Evolutionary conservation across 1,140 invertebrate species (phyloP).

Genomic region (Tetragnatha versicolor): DNA sequence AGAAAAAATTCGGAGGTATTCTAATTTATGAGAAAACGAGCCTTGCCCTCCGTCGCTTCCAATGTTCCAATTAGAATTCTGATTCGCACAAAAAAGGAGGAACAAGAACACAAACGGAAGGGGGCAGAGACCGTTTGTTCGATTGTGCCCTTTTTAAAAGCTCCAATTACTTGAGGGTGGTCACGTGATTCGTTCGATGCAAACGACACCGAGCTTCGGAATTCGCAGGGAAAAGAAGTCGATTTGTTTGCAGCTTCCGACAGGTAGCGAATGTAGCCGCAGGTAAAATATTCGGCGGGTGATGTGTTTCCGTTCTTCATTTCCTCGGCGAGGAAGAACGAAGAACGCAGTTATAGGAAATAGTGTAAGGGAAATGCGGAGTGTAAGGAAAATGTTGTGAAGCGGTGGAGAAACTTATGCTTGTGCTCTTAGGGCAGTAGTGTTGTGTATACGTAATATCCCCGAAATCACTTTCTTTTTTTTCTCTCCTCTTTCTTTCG

Average conservation of each 20-base stretch:
- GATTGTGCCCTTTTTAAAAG: slow-evolving; percentile 22
- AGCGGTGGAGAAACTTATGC: no score
- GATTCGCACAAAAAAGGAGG: not conserved
- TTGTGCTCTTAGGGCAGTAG: no score
- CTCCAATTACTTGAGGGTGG: not conserved
- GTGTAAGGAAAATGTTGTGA: no score
- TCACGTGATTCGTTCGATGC: slow-evolving; percentile 45
- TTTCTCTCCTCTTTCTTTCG: no score
- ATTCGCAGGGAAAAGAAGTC: slow-evolving; percentile 11
- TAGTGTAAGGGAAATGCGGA: no score
- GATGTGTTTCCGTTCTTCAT: not conserved
- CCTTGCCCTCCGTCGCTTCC: not conserved
- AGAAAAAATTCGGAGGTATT: not conserved
- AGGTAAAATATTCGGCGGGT: slow-evolving; percentile 16
- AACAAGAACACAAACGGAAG: not conserved
- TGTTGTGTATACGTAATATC: no score
- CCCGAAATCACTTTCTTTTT: no score
- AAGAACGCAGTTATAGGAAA: no score
- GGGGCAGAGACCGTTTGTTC: slow-evolving; percentile 1
- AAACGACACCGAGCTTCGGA: slow-evolving; percentile 7
- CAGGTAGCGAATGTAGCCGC: slow-evolving; percentile 16
- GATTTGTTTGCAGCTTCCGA: slow-evolving; percentile 27
- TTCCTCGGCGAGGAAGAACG: no score
- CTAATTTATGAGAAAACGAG: slow-evolving; percentile 21
- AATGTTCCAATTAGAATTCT: slow-evolving; percentile 37